Evolutionary conservation across 2,888 invertebrate genomes (phyloP).

Genomic region (Drepanosiphum platanoidis): DNA sequence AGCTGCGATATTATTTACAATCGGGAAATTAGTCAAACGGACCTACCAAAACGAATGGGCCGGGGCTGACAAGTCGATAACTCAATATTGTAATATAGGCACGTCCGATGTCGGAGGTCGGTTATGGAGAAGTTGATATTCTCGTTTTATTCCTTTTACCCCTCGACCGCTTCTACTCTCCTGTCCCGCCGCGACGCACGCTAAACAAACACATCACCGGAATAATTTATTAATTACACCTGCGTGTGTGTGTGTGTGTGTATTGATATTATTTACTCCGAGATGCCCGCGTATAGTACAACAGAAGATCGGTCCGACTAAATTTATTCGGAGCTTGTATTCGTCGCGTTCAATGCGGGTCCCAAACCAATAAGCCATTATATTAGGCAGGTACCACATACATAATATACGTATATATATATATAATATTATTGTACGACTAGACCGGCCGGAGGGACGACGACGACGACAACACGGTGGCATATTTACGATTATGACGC

Average conservation of each 20-base stretch:
- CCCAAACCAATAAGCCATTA: slow-evolving; percentile 30
- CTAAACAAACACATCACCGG: slow-evolving; percentile 31
- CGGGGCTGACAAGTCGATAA: slow-evolving; percentile 30
- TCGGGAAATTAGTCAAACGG: slow-evolving; percentile 23
- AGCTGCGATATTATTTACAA: background rate
- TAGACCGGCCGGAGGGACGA: background rate
- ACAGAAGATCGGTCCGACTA: background rate
- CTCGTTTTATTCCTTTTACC: slow-evolving; percentile 4
- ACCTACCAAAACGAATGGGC: slow-evolving; percentile 10
- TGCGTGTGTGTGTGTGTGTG: background rate
- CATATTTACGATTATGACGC: slow-evolving; percentile 55
- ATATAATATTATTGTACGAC: background rate
- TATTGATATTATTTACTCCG: background rate
- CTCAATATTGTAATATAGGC: slow-evolving; percentile 38
- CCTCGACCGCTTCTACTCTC: background rate
- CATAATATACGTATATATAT: background rate
- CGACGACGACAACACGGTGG: slow-evolving; percentile 6
- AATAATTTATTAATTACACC: slow-evolving; percentile 53
- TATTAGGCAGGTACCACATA: too few relatives aligned
- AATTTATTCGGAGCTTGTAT: background rate
- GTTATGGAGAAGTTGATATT: slow-evolving; percentile 46
- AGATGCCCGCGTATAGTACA: too few relatives aligned
- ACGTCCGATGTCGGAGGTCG: slow-evolving; percentile 24
- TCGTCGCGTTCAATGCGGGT: background rate
- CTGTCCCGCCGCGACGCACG: background rate